Evolutionary conservation across 1,140 invertebrate genomes (phyloP), one percentile per base, ranked within the genome.

Genomic region (Drosophila parabipectinata): DNA sequence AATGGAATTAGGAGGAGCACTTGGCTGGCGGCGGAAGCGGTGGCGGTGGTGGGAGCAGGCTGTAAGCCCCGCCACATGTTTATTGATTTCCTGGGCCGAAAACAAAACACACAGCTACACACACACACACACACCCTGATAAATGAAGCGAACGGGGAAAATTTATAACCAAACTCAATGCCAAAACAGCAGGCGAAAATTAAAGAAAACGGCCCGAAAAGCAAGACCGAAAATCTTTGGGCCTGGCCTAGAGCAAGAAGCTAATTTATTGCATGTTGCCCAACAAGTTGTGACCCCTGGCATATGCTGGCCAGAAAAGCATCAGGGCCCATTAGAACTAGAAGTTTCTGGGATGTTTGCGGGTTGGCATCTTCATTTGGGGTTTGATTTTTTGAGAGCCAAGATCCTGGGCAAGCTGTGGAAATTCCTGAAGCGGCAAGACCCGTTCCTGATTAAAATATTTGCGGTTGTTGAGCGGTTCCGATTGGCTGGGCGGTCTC

Each of bases 191-290:
- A 48, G 47, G 57, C 39, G 60, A 75, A 59, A 59, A 79, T 76
- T 76, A 76, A 76, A 67, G 62, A 68, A 76, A 68, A 74, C 24
- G 56, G 50, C 1, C 51, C 10, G 28, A 51, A 39, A 41, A 75
- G 59, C 59, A 71, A 54, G 62, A 55, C 56, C 77, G 18, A 74
- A 56, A 79, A 72, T 80, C 63, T 58, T 58, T 69, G 52, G 63
- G 69, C 72, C 74, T 71, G 63, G 69, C 72, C 74, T 74, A 75
- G 71, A 83, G 75, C 74, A 78, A 75, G 71, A 83, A 79, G 75
- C 80, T 74, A 83, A 82, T 82, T 82, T 82, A 82, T 81, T 45
- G 62, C 68, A 59, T 39, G 54, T 50, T 62, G 54, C 26, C 72
- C 60, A 58, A 75, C 53, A 59, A 66, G 47, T 57, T 64, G 72